Percentiles rank a stretch among this genome's conserved stretches.
Conservation (phyloP, 2,888 invertebrate genomes). For the Cephalotes varians region DNA sequence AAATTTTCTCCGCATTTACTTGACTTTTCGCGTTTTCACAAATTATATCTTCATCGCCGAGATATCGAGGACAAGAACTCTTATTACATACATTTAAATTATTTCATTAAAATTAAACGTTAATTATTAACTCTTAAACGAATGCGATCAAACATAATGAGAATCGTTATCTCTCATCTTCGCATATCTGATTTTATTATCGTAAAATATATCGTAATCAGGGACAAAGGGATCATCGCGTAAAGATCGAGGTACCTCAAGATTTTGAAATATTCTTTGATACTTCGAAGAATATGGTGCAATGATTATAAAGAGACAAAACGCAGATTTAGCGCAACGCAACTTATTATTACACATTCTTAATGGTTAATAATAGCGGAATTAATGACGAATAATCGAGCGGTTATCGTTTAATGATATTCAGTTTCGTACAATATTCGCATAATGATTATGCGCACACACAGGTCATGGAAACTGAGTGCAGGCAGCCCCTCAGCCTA, state of each 20-base stretch:
- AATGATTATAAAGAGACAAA: not conserved
- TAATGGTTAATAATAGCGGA: constrained; percentile 33
- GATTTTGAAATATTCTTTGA: not conserved
- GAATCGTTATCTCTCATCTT: not conserved
- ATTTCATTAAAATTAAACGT: not conserved
- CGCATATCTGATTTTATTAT: not conserved
- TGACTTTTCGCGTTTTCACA: not conserved
- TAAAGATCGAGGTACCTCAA: not conserved
- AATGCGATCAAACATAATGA: not conserved
- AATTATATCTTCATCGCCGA: not conserved
- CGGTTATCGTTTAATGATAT: constrained; percentile 52
- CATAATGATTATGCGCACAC: constrained; percentile 36
- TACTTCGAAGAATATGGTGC: not conserved
- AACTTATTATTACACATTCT: not conserved
- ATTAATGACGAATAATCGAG: constrained; percentile 47
- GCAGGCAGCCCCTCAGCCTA: constrained; percentile 33
- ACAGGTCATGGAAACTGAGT: not conserved
- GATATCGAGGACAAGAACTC: not conserved
- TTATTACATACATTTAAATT: not conserved
- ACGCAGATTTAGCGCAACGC: not conserved
- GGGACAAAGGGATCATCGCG: not conserved
- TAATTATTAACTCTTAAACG: not conserved
- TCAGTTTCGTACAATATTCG: constrained; percentile 49
- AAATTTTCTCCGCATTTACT: not conserved
- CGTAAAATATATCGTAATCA: constrained; percentile 2